Base-by-base conservation (phyloP, 2,797 vertebrate genomes). In the Coracias cyanogaster region DNA sequence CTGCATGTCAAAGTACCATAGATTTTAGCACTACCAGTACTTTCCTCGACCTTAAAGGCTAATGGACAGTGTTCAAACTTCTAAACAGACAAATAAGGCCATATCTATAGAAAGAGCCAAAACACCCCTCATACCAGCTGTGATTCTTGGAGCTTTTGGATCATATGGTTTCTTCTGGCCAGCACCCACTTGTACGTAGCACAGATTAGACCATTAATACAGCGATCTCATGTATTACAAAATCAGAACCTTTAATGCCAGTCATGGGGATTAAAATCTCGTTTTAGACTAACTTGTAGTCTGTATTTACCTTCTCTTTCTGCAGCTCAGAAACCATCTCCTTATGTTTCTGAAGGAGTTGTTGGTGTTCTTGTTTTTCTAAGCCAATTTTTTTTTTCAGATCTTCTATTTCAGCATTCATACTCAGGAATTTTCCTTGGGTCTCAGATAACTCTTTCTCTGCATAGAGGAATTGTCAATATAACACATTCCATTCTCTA, bases 221-320 rank as follows among this genome's bases (percentile, higher is more conserved):
- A 58, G 22, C 20, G 5, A 24, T 20, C 20, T 35, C 16, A 19
- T 1, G 1, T 5, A 18, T 26, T 78, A 70, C 11, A 51, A 69
- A 87, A 35, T 15, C 49, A 55, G 33, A 89, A 51, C 12, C 25
- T 54, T 82, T 26, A 46, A 8, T 41, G n/a, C 5, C 19, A n/a
- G 7, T 55, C 29, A 25, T 16, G 41, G 16, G 37, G 11, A 74
- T 52, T 21, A 39, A 4, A 13, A 11, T 26, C 13, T 64, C 3
- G 17, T 69, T 69, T 41, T 22, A 29, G 8, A 26, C 4, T 48
- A 14, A 39, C 19, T 62, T 49, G 31, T 10, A 61, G 17, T 9
- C 28, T 45, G 6, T 37, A 37, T 81, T 76, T 97, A 99, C 99
- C 98, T 98, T 99, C 82, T 99, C 99, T 95, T 98, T 98, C 13